Evolutionary conservation across 2,888 invertebrate genomes (phyloP), one percentile per base, ranked within the genome.

Genomic region (Polydrusus pterygomalis): DNA sequence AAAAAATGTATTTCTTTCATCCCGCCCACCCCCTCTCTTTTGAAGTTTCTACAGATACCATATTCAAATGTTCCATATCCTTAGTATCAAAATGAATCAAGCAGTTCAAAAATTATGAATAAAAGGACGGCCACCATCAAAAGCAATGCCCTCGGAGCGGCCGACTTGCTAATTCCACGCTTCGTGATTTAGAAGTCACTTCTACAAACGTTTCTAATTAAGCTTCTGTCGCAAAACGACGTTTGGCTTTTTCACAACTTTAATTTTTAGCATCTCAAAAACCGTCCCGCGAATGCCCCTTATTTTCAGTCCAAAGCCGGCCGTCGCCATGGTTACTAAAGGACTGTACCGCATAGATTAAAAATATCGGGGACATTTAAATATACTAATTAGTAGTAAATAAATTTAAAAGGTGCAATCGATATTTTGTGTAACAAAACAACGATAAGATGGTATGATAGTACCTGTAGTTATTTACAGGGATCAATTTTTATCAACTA

Each of bases 171-270:
- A 86, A 87, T 87, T 87, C 86, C 82, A 84, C 84, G 82, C 80
- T 83, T 81, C 83, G 84, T 87, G 86, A 87, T 87, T 87, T 86
- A 85, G 84, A 86, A 85, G 85, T 78, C 77, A 83, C 84, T 85
- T 85, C 85, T 83, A 83, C 85, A 87, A 88, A 87, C 87, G 87
- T 86, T 87, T 87, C 88, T 88, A 88, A 88, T 88, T 88, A 88
- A 88, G 87, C 87, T 85, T 86, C 87, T 88, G 88, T 88, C 87
- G 87, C 87, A 86, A 84, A 87, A 87, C 85, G 87, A 85, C 87
- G 87, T 87, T 87, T 86, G 84, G 85, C 86, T 86, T 87, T 87
- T 87, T 87, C 85, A 84, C 85, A 86, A 86, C 84, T 87, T 87
- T 86, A 87, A 87, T 87, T 87, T 87, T 87, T 86, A 84, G 84